A percentile compares a stretch with the other conserved stretches of the same genome.
Conservation (phyloP, 2,888 invertebrate species). For the Colletes collaris region DNA sequence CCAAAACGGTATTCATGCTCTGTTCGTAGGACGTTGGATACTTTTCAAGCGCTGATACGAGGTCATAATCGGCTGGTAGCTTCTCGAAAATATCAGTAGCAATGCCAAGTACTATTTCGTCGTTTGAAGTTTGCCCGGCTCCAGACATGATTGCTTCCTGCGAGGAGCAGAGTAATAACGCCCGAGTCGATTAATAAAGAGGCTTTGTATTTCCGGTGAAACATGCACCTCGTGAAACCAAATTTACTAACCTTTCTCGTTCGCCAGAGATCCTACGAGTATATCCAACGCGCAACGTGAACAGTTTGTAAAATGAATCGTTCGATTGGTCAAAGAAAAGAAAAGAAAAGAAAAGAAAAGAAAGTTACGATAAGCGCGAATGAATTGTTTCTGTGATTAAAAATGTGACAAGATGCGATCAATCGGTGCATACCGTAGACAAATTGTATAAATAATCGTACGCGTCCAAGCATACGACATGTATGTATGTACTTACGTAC, state of each 20-base stretch:
- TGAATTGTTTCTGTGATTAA: background rate
- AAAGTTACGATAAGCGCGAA: background rate
- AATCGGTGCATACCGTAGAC: background rate
- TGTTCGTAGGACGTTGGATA: slow-evolving; percentile 92
- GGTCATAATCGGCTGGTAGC: slow-evolving; percentile 89
- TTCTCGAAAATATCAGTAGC: slow-evolving; percentile 91
- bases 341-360: background rate
- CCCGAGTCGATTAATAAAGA: background rate
- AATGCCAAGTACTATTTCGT: slow-evolving; percentile 91
- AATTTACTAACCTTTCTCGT: slow-evolving; percentile 26
- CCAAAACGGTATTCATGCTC: slow-evolving; percentile 97
- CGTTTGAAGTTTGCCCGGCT: slow-evolving; percentile 88
- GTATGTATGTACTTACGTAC: slow-evolving; percentile 62
- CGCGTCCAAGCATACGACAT: no score
- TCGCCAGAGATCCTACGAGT: slow-evolving; percentile 35
- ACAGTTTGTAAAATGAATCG: background rate
- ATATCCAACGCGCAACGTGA: background rate
- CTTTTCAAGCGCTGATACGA: slow-evolving; percentile 87
- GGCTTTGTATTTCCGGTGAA: no score
- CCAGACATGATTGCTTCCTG: slow-evolving; percentile 87
- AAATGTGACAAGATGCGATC: background rate
- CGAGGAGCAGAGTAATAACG: background rate
- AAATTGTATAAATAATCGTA: no score
- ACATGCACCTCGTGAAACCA: background rate
- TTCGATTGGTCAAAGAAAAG: background rate